A percentile compares a stretch with the other conserved stretches of the same genome.
phyloP scores from a whole-genome alignment of 2,113 vertebrate species.

The Addax nasomaculatus region DNA sequence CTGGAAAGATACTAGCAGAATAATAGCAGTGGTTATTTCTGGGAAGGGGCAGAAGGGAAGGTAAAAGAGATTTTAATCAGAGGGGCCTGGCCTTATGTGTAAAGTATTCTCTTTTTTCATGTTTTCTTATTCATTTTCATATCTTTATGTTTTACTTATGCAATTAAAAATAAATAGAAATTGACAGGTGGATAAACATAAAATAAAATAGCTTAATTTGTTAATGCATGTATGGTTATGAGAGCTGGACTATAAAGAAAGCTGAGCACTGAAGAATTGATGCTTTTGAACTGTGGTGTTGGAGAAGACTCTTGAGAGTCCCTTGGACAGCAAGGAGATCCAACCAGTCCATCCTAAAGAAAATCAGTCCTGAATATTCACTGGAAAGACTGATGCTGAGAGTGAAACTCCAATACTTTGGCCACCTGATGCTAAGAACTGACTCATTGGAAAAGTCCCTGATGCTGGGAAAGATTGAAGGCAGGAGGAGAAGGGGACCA shows the following conservation, averaged over 20 bases:
- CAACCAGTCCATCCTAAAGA: neutral
- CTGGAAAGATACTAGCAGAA: neutral
- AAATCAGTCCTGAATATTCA: neutral
- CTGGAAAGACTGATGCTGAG: neutral
- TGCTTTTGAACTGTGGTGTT: neutral
- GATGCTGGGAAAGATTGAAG: neutral
- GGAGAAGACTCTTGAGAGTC: neutral
- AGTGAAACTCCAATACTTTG: neutral
- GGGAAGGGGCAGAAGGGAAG: neutral
- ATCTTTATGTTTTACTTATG: neutral
- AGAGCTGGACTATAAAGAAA: neutral
- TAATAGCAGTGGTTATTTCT: neutral
- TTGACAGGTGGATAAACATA: neutral
- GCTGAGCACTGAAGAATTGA: neutral
- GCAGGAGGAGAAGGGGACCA: accelerated
- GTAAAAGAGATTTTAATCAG: neutral
- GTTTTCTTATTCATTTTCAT: neutral
- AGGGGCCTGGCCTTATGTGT: neutral
- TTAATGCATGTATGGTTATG: neutral
- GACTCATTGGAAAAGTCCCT: neutral
- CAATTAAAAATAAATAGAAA: neutral
- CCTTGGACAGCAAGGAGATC: neutral
- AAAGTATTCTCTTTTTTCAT: neutral
- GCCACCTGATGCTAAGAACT: neutral
- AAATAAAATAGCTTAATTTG: neutral